These are phyloP conservation scores for Hemitrygon akajei DNA, from an alignment of 2,797 vertebrate species.

Conservation along the genomic window DNA sequence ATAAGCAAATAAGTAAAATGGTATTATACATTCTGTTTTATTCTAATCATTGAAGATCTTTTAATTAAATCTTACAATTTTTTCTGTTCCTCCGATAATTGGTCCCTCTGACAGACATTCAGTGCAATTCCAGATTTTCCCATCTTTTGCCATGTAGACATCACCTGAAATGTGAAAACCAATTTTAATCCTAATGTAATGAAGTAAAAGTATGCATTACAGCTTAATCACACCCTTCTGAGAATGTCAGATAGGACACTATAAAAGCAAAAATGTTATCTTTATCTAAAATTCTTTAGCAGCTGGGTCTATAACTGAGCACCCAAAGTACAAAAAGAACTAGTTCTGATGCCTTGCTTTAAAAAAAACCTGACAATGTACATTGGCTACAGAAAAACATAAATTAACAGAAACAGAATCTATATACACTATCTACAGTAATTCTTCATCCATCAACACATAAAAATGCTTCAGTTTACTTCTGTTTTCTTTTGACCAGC, in stretches of 20 bases:
- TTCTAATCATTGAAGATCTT: neutral
- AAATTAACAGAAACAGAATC: too few species aligned
- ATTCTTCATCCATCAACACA: neutral
- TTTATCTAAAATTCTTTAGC: neutral
- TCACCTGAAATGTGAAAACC: conserved; percentile 61
- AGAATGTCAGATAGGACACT: neutral
- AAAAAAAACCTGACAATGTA: too few species aligned
- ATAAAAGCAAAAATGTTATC: neutral
- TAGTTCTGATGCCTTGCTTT: neutral
- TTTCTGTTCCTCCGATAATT: conserved; percentile 70
- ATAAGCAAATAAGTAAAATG: neutral
- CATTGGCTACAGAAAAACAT: too few species aligned
- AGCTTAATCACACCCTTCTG: neutral
- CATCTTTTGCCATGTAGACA: conserved; percentile 71
- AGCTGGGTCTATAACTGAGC: neutral
- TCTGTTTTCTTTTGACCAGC: neutral
- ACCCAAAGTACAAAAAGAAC: neutral
- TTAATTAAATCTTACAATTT: conserved; percentile 64
- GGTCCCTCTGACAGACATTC: conserved; percentile 66
- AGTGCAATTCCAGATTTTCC: conserved; percentile 64
- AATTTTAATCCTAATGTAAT: neutral
- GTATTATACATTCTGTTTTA: neutral
- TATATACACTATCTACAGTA: too few species aligned
- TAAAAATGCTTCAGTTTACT: neutral
- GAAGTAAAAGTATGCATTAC: neutral